Base-by-base conservation (phyloP, 2,113 vertebrate species). In the Myanophis thanlyinensis region DNA sequence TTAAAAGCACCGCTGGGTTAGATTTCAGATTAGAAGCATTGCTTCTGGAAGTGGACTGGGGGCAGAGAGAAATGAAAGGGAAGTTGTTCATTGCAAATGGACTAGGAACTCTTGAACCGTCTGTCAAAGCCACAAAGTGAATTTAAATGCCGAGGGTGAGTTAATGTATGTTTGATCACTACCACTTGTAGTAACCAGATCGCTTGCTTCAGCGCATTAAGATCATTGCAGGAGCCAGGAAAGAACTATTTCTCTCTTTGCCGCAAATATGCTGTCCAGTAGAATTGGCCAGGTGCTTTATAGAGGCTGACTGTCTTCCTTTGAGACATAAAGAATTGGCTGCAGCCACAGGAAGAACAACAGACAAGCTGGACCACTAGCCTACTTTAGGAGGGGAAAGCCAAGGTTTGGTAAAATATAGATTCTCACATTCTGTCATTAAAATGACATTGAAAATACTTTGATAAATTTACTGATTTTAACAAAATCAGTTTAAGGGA, bases 281-380 rank as follows among this genome's bases (percentile, higher is more conserved):
- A 35, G 87, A 95, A 93, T 91, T 95, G 91, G 91, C 94, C 95
- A 13, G 47, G 91, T 95, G 95, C 88, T 11, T 87, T 92, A 88
- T 93, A 93, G 94, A 92, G 93, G 95, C 89, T 95, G 93, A 94
- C 93, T 96, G 92, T 94, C 94, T 94, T 95, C 88, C 90, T 97
- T 85, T 0, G 4, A 96, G 91, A 91, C 93, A 92, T 93, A 93
- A 94, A n/a, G 48, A 94, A 95, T 95, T 96, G 96, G 94, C 95
- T 95, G 85, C 86, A 94, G 67, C 91, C 49, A 95, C 90, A 95
- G 93, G 95, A 93, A 95, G 93, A 92, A 93, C 96, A 96, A 95
- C 92, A 90, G 88, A 90, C 51, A 13, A 30, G 30, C 86, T 90
- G 92, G 92, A 93, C 85, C 94, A 92, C 92, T 88, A 92, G 40